Evolutionary conservation across 2,888 invertebrate species (phyloP), one percentile per base, ranked within the genome.

Genomic region (Eupithecia centaureata): DNA sequence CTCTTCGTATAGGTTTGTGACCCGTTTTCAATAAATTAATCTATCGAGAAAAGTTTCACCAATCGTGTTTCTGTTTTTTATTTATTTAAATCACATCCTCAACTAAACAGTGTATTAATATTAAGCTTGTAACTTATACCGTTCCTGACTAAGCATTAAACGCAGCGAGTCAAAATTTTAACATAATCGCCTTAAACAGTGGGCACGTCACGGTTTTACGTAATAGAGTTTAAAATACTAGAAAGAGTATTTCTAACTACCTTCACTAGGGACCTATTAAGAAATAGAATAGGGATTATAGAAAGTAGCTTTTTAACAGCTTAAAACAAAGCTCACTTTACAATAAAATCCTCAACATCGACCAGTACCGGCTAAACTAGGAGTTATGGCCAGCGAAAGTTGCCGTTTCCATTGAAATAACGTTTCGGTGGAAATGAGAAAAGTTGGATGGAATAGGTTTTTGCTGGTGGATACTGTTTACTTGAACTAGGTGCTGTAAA

Each of bases 341-440:
- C 47, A 15, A 5, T 52, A 27, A 52, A 5, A 27, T 7, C 5
- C 27, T 8, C 27, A 52, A 52, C 52, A 52, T 25, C 52, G 7
- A 52, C 52, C 52, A 27, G 52, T 27, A 27, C 25, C 27, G 25
- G 13, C 59, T 38, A 61, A 63, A 67, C 60, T 7, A 67, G 63
- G 63, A 67, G 54, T 60, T 54, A 63, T 63, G 54, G 54, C 59
- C 18, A 18, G 18, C 51, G 33, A n/a, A 42, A 58, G 35, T 57
- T n/a, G 15, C 32, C 32, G 18, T 63, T 57, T 61, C 42, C 56
- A 64, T 64, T 61, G 63, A 68, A 64, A 68, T 63, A 67, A 57
- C 22, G 60, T 56, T 63, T 32, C 54, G 32, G 38, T 27, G 22
- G 56, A 38, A 56, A 67, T 63, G 60, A 60, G 67, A 67, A 67